Base-by-base conservation (phyloP, 2,797 vertebrate genomes). In the Lophius americanus region DNA sequence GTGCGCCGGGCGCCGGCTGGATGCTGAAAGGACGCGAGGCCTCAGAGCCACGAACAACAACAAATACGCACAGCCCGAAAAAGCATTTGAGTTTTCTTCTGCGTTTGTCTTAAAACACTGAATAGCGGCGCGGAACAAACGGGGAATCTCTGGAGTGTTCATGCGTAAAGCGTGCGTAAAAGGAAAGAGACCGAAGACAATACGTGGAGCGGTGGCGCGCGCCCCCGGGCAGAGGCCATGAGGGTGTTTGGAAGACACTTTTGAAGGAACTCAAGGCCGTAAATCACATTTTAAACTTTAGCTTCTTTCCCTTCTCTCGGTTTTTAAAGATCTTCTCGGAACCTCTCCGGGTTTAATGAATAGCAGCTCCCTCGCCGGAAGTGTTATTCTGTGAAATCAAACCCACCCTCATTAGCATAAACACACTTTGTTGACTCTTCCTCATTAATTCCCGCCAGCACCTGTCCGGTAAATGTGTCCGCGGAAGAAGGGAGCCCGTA, bases 11-110 rank as follows among this genome's bases (percentile, higher is more conserved):
- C 75, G 58, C 70, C 55, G 61, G 6, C 64, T 58, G 51, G 51
- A 43, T 33, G 61, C 67, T 85, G 76, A 82, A 84, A 81, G 57
- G 66, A 71, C 8, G 60, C 58, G 36, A 60, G 75, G 64, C 71
- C 67, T 79, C 49, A 49, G 67, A 63, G 56, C 68, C 51, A 50
- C 50, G 38, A 67, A 75, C 44, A 51, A 64, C 74, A 76, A 78
- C 64, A 76, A 63, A 76, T 68, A 70, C 56, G 54, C 42, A 42
- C 64, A 48, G 14, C 47, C 64, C 79, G 81, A 70, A 68, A 69
- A 68, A 70, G n/a, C 12, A 38, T 32, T 65, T 23, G 1, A 23
- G 23, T 23, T 23, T 23, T 23, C 23, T 23, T 83, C 68, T 62
- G 50, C 69, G 43, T 64, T 75, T 53, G 50, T 9, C 8, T 68